Base-by-base conservation (phyloP, 1,140 invertebrate species). In the Drusus annulatus region DNA sequence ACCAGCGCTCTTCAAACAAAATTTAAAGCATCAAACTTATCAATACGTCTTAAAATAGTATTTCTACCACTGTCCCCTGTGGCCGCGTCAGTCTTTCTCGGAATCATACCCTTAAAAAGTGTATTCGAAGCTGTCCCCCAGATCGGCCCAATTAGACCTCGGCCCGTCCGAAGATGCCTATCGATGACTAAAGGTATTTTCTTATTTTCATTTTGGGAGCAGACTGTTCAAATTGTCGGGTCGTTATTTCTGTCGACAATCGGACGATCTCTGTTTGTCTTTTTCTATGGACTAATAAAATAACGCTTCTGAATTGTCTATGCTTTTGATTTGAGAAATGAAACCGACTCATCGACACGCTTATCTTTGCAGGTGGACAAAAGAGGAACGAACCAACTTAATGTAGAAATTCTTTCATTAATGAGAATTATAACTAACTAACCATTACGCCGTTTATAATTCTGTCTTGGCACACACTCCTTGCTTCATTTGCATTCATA, bases 131-230 rank as follows among this genome's bases (percentile, higher is more conserved):
- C 68, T 71, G 69, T 68, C 63, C 21, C n/a, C 54, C 62, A 50
- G 21, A 58, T 63, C 77, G 78, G 62, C 81, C 36, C 81, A 82
- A 82, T 82, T 82, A 82, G 81, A 76, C 77, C 25, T 78, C 80
- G 80, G 81, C 75, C 77, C 50, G 21, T 71, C 81, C 54, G 63
- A 54, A 80, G 81, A 82, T 82, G 76, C 74, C 76, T 82, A 82
- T 82, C 81, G 78, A 80, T 78, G 74, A 77, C 77, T 69, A 79
- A 63, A 68, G 73, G 75, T 75, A 80, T 82, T 80, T 82, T 82
- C 80, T 82, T 82, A 80, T 82, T 80, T 74, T 56, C 62, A 71
- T 73, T 28, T 75, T 76, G 36, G 54, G 58, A 13, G 16, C 13
- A 36, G 56, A n/a, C 51, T 23, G 16, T 10, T 19, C 16, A 21